phyloP scores from a whole-genome alignment of 1,140 invertebrate species.

The Tribolium madens region DNA sequence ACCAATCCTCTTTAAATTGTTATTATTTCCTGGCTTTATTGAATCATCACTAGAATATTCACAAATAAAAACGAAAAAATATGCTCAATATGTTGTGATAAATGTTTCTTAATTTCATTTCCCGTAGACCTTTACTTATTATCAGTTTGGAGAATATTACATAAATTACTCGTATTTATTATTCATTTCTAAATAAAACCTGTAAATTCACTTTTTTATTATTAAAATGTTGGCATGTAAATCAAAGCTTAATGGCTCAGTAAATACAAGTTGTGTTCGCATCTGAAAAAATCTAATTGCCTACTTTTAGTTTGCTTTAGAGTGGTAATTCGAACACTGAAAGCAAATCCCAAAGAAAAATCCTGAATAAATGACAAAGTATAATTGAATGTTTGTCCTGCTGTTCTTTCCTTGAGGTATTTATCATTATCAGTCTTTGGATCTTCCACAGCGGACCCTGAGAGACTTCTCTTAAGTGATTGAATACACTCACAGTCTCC shows the following conservation, averaged over 20 bases:
- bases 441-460: constrained; percentile 38
- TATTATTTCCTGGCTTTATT: neutral
- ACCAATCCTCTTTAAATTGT: neutral
- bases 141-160: too few species aligned
- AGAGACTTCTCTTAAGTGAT: constrained; percentile 49
- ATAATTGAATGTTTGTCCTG: constrained; percentile 46
- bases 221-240: too few species aligned
- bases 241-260: too few species aligned
- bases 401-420: constrained; percentile 47
- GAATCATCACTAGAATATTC: constrained; percentile 4
- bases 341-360: constrained; percentile 1
- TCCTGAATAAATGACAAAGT: constrained; percentile 31
- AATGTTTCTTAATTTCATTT: neutral
- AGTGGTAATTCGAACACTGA: neutral
- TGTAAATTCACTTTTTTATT: too few species aligned
- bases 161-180: too few species aligned
- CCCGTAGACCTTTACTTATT: too few species aligned
- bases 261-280: too few species aligned
- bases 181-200: too few species aligned
- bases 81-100: neutral
- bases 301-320: neutral
- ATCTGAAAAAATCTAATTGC: neutral
- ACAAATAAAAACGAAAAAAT: neutral
- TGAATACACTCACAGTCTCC: constrained; percentile 50
- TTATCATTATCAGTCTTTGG: constrained; percentile 51